phyloP scores from a whole-genome alignment of 2,888 invertebrate genomes.

The Chaitophorus viminalis region DNA sequence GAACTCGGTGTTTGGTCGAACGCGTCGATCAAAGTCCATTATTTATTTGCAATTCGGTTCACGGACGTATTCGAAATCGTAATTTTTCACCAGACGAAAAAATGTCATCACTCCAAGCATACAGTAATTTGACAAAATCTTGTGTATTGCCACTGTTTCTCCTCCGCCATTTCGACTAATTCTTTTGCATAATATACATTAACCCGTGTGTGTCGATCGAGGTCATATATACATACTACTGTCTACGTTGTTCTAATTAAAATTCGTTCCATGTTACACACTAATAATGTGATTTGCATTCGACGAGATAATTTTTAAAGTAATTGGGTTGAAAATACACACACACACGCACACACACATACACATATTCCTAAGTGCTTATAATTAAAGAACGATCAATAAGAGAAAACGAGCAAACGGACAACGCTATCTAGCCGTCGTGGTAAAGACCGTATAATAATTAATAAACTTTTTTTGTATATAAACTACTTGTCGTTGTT shows the following conservation, averaged over 20 bases:
- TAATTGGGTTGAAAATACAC: constrained; percentile 48
- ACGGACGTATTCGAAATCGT: neutral
- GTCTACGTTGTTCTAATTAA: constrained; percentile 41
- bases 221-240: constrained; percentile 10
- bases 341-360: neutral
- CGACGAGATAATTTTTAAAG: constrained; percentile 44
- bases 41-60: no score
- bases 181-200: neutral
- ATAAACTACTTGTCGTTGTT: neutral
- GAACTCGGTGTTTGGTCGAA: no score
- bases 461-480: no score
- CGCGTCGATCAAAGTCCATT: no score
- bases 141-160: no score
- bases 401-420: constrained; percentile 4
- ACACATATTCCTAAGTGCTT: constrained; percentile 30
- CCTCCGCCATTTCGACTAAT: no score
- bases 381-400: constrained; percentile 50
- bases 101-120: neutral
- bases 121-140: no score
- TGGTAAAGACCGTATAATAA: neutral
- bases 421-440: constrained; percentile 31
- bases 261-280: constrained; percentile 31
- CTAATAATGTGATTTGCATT: constrained; percentile 33
- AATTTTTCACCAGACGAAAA: neutral
- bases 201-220: constrained; percentile 5